phyloP scores from a whole-genome alignment of 2,113 vertebrate species.

The Aptenodytes patagonicus region DNA sequence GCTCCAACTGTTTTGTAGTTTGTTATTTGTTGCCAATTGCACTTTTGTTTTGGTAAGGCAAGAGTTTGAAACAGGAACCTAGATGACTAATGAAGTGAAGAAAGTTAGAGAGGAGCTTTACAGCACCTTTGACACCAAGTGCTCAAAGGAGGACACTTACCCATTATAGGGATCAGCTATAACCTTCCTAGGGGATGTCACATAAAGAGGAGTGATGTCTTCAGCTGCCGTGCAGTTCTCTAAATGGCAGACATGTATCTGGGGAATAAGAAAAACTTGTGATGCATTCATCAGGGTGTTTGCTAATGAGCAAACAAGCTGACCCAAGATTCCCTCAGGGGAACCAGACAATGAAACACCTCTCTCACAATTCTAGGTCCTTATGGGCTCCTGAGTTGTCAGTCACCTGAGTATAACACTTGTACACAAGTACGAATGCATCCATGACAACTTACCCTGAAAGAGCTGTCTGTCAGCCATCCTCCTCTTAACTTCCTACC shows the following conservation, averaged over 20 bases:
- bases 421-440: not conserved
- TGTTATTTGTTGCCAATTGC: not conserved
- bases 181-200: constrained; percentile 67
- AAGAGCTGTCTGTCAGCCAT: not conserved
- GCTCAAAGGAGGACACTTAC: constrained; percentile 50
- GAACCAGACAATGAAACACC: not conserved
- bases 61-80: not conserved
- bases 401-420: not conserved
- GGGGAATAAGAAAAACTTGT: not conserved
- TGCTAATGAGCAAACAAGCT: not conserved
- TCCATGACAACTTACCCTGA: not conserved
- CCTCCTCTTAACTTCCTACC: not conserved
- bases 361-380: not conserved
- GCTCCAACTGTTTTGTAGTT: not conserved
- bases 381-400: not conserved
- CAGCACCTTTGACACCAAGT: not conserved
- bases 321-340: not conserved
- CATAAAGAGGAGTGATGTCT: constrained; percentile 56
- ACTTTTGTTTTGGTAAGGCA: not conserved
- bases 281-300: not conserved
- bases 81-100: not conserved
- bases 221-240: constrained; percentile 68
- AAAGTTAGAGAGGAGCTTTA: not conserved
- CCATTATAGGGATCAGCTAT: constrained; percentile 79
- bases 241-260: constrained; percentile 72